phyloP scores from a whole-genome alignment of 2,888 invertebrate species.

The Ariolimax columbianus region DNA sequence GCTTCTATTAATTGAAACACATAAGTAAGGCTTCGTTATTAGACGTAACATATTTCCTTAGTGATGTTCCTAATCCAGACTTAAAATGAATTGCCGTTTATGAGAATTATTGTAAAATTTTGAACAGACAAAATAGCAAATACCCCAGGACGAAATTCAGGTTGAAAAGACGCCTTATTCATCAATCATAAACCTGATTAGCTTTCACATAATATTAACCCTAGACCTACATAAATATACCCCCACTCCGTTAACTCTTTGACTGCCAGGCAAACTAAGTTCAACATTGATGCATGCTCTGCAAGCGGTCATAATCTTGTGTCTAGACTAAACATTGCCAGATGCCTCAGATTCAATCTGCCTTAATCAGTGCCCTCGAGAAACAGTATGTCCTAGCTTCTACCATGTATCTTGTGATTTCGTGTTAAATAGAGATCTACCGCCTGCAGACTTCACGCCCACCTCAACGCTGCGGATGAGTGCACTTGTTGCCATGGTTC shows the following conservation, averaged over 20 bases:
- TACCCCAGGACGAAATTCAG: too few species aligned
- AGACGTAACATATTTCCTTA: too few species aligned
- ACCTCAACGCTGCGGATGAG: neutral
- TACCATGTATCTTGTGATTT: neutral
- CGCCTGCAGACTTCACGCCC: neutral
- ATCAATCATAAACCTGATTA: too few species aligned
- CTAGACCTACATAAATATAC: neutral
- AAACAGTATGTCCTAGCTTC: neutral
- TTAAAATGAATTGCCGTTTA: too few species aligned
- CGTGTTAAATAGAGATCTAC: neutral
- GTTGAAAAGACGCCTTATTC: too few species aligned
- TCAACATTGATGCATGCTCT: neutral
- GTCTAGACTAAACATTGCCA: conserved; percentile 32
- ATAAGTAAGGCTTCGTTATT: too few species aligned
- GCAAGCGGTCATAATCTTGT: neutral
- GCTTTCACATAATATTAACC: neutral
- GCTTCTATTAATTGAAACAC: too few species aligned
- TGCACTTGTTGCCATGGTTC: neutral
- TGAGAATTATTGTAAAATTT: too few species aligned
- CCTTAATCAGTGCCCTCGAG: neutral
- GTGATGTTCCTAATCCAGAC: too few species aligned
- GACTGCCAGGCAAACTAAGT: neutral
- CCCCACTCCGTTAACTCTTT: neutral
- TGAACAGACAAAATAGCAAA: too few species aligned
- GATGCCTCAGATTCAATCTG: neutral